A percentile compares a stretch with the other conserved stretches of the same genome.
phyloP scores from a whole-genome alignment of 2,888 invertebrate genomes.

The Acanthopleura granulata region DNA sequence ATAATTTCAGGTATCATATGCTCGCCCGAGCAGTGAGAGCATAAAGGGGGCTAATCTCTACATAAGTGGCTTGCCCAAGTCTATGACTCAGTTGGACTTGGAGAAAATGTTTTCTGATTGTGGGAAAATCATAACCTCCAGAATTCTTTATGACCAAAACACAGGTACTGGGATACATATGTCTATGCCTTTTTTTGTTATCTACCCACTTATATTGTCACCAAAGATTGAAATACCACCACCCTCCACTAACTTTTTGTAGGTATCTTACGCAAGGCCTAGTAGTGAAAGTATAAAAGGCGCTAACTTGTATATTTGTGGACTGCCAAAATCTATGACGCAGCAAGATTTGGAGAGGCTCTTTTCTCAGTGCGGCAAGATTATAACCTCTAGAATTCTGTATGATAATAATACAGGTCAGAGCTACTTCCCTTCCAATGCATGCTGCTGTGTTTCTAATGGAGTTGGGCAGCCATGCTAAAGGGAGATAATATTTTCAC shows the following conservation, averaged over 20 bases:
- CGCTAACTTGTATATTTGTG: slow-evolving; percentile 71
- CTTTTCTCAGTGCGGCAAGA: slow-evolving; percentile 69
- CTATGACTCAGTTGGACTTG: slow-evolving; percentile 70
- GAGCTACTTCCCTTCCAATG: slow-evolving; percentile 27
- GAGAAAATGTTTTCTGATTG: slow-evolving; percentile 69
- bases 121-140: slow-evolving; percentile 70
- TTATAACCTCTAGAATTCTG: slow-evolving; percentile 70
- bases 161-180: slow-evolving; percentile 59
- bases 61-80: slow-evolving; percentile 70
- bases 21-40: slow-evolving; percentile 70
- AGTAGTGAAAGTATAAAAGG: slow-evolving; percentile 71
- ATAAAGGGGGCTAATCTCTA: slow-evolving; percentile 71
- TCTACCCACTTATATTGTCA: no score
- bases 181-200: no score
- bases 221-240: slow-evolving; percentile 2
- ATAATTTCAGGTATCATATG: slow-evolving; percentile 69
- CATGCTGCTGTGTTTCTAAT: slow-evolving; percentile 4
- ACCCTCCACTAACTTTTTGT: slow-evolving; percentile 34
- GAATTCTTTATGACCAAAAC: slow-evolving; percentile 70
- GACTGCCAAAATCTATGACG: slow-evolving; percentile 68
- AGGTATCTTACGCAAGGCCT: slow-evolving; percentile 71
- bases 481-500: no score
- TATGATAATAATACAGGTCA: slow-evolving; percentile 70
- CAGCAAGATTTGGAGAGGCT: slow-evolving; percentile 69
- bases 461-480: no score